Evolutionary conservation across 2,888 invertebrate genomes (phyloP), one percentile per base, ranked within the genome.

Genomic region (Beris morrisii): DNA sequence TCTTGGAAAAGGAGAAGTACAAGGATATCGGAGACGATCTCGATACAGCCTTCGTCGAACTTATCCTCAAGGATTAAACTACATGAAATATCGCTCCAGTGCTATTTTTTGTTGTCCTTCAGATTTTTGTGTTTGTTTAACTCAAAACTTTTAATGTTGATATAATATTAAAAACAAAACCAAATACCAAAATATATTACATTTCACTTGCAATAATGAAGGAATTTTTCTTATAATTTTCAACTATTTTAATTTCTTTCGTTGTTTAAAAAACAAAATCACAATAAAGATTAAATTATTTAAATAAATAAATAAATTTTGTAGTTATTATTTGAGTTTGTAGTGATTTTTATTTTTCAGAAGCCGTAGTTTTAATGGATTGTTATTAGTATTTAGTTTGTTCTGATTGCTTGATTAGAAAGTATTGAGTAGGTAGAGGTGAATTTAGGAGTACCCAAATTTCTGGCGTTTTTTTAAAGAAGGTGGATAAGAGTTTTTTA

Each of bases 11-110:
- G 89, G 97, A 98, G 87, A 95, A 96, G 83, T 98, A 97, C 95
- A 98, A 97, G 89, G 92, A 93, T 85, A 97, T 99, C 87, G 97
- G 97, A 87, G 98, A 98, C 89, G 98, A 98, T 84, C 88, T 99
- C 88, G 98, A 99, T 85, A 93, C 93, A 82, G 98, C 98, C 81
- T 97, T 98, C 87, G 95, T 96, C 84, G 93, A 93, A 83, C 90
- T 93, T 81, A 89, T 90, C 84, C 88, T 89, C 84, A 87, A 87
- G 82, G 86, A 87, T 83, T 86, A 86, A 82, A 79, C n/a, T 44
- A 13, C 48, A 59, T 9, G 2, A 38, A 38, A 38, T 32, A 32
- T 32, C 32, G 32, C 4, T 32, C 5, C 38, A 7, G 38, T 38
- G 38, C 2, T 38, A 9, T 38, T 38, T 38, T 38, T 38, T 38